phyloP scores from a whole-genome alignment of 2,888 invertebrate species.

The Exocentrus adspersus region DNA sequence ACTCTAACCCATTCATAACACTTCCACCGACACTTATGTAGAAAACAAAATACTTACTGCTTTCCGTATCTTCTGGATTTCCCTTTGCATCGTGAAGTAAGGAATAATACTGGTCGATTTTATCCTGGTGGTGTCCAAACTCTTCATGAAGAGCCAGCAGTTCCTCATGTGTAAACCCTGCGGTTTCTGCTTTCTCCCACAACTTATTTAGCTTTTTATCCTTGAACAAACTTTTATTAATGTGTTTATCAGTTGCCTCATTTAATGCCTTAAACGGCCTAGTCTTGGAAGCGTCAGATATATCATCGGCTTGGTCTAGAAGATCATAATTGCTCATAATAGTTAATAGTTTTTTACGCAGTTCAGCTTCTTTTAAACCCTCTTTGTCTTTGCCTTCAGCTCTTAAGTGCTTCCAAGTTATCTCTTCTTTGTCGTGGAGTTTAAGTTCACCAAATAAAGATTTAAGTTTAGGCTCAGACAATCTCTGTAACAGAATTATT shows the following conservation, averaged over 20 bases:
- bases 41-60: constrained; percentile 67
- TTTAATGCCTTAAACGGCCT: constrained; percentile 67
- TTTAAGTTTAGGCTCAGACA: constrained; percentile 85
- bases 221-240: constrained; percentile 82
- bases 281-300: constrained; percentile 68
- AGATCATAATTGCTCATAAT: constrained; percentile 86
- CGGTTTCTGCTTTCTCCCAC: constrained; percentile 88
- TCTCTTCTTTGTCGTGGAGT: constrained; percentile 92
- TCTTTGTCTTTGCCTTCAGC: constrained; percentile 88
- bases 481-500: constrained; percentile 70
- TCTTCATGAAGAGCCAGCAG: constrained; percentile 85
- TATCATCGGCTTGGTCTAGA: constrained; percentile 81
- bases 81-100: constrained; percentile 76
- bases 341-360: constrained; percentile 81
- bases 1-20: not conserved
- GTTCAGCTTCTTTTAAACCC: constrained; percentile 82
- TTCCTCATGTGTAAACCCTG: constrained; percentile 89
- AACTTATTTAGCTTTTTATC: constrained; percentile 90
- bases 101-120: constrained; percentile 89
- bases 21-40: too few species aligned
- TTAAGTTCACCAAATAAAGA: constrained; percentile 89
- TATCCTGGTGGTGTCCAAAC: constrained; percentile 91
- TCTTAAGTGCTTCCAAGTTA: constrained; percentile 82
- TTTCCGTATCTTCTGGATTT: constrained; percentile 70
- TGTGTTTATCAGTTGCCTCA: constrained; percentile 69